These are phyloP conservation scores for Drosophila parvula DNA, from an alignment of 1,140 invertebrate species.

Conservation along the genomic window DNA sequence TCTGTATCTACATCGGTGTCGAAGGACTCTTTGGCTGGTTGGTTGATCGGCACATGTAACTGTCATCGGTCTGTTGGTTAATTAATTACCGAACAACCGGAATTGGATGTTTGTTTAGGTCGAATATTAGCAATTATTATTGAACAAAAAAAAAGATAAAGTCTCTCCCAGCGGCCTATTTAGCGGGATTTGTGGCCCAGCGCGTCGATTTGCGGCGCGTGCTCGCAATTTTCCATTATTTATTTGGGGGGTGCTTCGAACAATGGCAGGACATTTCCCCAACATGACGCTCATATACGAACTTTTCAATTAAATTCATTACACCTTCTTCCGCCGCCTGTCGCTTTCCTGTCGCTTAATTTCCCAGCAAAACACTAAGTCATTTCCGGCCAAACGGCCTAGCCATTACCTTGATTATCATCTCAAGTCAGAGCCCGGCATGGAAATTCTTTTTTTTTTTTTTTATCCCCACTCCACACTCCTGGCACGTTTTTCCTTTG, in stretches of 20 bases:
- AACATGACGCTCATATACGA: constrained; percentile 55
- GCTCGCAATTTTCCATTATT: constrained; percentile 37
- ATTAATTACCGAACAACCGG: constrained; percentile 60
- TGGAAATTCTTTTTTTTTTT: constrained; percentile 39
- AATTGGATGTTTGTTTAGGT: constrained; percentile 29
- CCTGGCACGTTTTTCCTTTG: constrained; percentile 18
- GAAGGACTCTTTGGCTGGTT: constrained; percentile 38
- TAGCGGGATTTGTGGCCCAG: constrained; percentile 58
- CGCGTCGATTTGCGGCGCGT: constrained; percentile 58
- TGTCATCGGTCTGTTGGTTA: constrained; percentile 52
- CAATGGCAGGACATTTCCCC: constrained; percentile 55
- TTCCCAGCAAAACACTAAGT: constrained; percentile 74
- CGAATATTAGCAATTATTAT: constrained; percentile 47
- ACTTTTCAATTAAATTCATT: constrained; percentile 80
- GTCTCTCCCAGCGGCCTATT: constrained; percentile 49
- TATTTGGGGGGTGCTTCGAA: constrained; percentile 13
- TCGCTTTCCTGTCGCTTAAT: constrained; percentile 58
- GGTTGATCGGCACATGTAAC: constrained; percentile 53
- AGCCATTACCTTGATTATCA: constrained; percentile 78
- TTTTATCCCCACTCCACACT: constrained; percentile 6
- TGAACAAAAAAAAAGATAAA: constrained; percentile 25
- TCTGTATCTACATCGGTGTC: constrained; percentile 20
- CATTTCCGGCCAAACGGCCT: constrained; percentile 73
- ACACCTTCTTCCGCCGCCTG: constrained; percentile 61
- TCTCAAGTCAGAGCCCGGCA: constrained; percentile 61